Evolutionary conservation across 2,888 invertebrate genomes (phyloP), one percentile per base, ranked within the genome.

Genomic region (Argyresthia goedartella): DNA sequence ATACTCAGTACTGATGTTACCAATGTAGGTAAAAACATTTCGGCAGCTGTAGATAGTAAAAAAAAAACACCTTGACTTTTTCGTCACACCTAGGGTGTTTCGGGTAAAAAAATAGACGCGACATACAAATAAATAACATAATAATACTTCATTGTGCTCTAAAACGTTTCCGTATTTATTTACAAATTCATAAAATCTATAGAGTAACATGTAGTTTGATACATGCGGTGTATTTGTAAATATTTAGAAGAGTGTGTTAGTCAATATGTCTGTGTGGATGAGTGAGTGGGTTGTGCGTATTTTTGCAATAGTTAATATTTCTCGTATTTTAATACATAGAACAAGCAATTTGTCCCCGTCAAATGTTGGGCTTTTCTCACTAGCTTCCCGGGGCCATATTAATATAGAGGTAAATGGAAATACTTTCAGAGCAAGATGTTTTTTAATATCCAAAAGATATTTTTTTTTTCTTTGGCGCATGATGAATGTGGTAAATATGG

Each of bases 1-100:
- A 84, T 81, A 82, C 81, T 84, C 81, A 77, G 72, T 79, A 25
- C 25, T 76, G 69, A 69, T 69, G 78, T 79, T 81, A 80, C 80
- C 77, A 70, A 47, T 48, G 49, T 52, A 57, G 54, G 53, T 54
- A 43, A 54, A 49, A 52, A 11, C 33, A 35, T 35, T 46, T 8
- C 4, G 34, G 25, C 33, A 50, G 13, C 44, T 35, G 14, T 50
- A 6, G 25, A 42, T 15, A 25, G 1, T 41, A 15, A 15, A 10
- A 15, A 8, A 8, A 16, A 15, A 44, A 44, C 14, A 14, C 13
- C 15, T 44, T 44, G 10, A 44, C 16, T 44, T 44, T 44, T 44
- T 25, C 6, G 6, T n/a, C 25, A 25, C 2, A 25, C 2, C 6
- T 25, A 4, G 2, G 3, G 25, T 25, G 25, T 25, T 25, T 6